Base-by-base conservation (phyloP, 2,888 invertebrate genomes). In the Andricus curvator region DNA sequence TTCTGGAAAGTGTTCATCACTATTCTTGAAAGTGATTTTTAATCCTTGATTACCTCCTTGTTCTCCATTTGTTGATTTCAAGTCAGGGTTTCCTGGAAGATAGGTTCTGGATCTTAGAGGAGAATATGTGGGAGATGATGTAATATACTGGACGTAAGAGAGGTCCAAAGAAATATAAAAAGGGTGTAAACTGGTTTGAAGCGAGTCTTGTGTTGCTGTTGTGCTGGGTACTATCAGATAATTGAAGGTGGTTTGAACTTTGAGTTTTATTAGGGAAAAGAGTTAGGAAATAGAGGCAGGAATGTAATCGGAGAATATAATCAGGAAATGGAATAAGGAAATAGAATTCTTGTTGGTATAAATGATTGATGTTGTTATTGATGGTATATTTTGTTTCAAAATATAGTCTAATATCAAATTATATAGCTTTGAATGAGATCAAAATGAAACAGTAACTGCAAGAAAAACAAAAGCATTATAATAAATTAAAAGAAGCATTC, bases 161-260 rank as follows among this genome's bases (percentile, higher is more conserved):
- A 74, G 29, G n/a, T 74, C 56, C 33, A 56, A 74, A 74, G 56
- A 74, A 74, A 37, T 51, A 74, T 74, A 74, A 51, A 70, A 37
- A 74, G 74, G 74, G 74, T 74, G 33, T 74, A 74, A 74, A 74
- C 74, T 74, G 74, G 74, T 74, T 74, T 74, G 4, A 22, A 74
- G 56, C 56, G n/a, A 56, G 74, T 74, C 33, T 51, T 56, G 56
- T 51, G 33, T 33, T 56, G 56, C 13, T 74, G 13, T 74, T 33
- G 29, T 29, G 62, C 25, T 64, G 25, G n/a, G 56, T 37, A 74
- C 33, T 33, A 33, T 29, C 70, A 51, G 20, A 70, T 25, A 56
- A 29, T 25, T 29, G n/a, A 44, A 51, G 56, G 33, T n/a, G 51
- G 33, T 74, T 56, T 56, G 22, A 56, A 25, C 22, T 25, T 44